A percentile compares a stretch with the other conserved stretches of the same genome.
Conservation (phyloP, 2,888 invertebrate genomes). For the Sabellastarte sp. region DNA sequence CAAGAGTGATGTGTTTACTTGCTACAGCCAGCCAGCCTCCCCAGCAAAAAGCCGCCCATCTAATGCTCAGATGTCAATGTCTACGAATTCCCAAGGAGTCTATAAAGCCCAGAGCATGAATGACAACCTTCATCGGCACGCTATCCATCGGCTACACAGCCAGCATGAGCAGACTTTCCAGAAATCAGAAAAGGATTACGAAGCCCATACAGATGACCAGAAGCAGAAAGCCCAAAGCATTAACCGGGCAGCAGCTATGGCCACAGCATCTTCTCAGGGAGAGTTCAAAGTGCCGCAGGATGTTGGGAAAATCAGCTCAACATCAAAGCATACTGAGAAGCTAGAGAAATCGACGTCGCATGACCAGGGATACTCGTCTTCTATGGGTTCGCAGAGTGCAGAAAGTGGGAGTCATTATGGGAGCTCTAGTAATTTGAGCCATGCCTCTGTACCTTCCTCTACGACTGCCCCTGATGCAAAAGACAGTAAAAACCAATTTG, state of each 20-base stretch:
- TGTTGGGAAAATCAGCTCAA: too few species aligned
- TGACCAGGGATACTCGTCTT: too few species aligned
- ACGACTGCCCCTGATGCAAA: neutral
- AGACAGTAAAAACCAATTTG: neutral
- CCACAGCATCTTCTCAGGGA: too few species aligned
- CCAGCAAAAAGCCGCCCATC: neutral
- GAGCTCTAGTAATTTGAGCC: neutral
- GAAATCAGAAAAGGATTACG: too few species aligned
- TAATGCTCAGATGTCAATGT: neutral
- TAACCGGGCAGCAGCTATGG: too few species aligned
- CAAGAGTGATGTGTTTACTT: neutral
- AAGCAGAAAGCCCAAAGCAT: too few species aligned
- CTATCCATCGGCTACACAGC: neutral
- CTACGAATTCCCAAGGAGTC: neutral
- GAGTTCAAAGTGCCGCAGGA: too few species aligned
- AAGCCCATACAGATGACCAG: too few species aligned
- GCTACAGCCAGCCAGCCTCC: constrained; percentile 1
- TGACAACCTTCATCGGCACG: neutral
- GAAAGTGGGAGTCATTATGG: neutral
- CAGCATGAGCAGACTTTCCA: neutral
- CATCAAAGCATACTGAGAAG: too few species aligned
- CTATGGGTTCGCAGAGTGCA: too few species aligned
- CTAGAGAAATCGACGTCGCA: too few species aligned
- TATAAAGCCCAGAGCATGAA: constrained; percentile 2
- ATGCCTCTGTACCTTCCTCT: neutral